A percentile compares a stretch with the other conserved stretches of the same genome.
Conservation (phyloP, 2,797 vertebrate genomes). For the Molossus alvarezi region DNA sequence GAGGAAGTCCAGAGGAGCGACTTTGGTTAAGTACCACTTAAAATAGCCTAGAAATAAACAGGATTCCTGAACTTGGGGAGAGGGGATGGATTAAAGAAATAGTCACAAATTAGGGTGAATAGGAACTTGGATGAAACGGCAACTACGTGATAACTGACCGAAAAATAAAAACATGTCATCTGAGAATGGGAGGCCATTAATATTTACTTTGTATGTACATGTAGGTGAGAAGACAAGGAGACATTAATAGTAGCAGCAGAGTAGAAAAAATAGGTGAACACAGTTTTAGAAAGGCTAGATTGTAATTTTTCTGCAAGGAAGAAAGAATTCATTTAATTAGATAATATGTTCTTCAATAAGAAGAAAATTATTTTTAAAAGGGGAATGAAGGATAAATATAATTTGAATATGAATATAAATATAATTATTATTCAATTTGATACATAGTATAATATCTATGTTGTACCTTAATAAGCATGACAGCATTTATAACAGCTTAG, state of each 20-base stretch:
- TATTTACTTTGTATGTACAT: constrained; percentile 34
- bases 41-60: constrained; percentile 34
- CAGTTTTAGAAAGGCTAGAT: neutral
- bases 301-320: neutral
- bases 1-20: neutral
- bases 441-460: constrained; percentile 68
- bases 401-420: constrained; percentile 37
- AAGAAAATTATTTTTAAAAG: constrained; percentile 73
- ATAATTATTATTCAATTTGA: constrained; percentile 81
- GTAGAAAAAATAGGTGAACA: neutral
- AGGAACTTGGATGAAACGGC: neutral
- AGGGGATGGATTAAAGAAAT: neutral
- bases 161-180: constrained; percentile 3
- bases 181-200: neutral
- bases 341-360: constrained; percentile 39
- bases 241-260: neutral
- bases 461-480: constrained; percentile 69
- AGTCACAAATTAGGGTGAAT: neutral
- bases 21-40: neutral
- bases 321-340: constrained; percentile 30
- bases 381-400: constrained; percentile 12
- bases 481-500: constrained; percentile 76
- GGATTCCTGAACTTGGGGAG: neutral
- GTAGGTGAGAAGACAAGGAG: neutral
- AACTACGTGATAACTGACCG: neutral